Base-by-base conservation (phyloP, 2,888 invertebrate genomes). In the Torymus texanus region DNA sequence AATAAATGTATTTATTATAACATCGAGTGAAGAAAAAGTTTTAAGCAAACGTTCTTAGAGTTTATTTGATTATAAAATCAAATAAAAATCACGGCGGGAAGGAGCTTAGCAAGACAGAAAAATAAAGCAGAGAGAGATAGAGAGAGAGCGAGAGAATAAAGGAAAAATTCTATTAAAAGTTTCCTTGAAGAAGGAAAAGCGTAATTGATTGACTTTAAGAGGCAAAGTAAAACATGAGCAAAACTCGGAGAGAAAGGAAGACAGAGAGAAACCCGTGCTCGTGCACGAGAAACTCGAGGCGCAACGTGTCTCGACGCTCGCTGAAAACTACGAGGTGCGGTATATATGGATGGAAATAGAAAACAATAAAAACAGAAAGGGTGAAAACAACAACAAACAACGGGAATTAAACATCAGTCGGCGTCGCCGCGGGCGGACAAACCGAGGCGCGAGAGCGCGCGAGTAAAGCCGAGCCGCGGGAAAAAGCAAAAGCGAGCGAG, bases 341-440 rank as follows among this genome's bases (percentile, higher is more conserved):
- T 62, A 4, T 16, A 56, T 59, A 59, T 50, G 53, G 18, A 29
- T 14, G 10, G 41, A 41, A 41, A 63, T 56, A 71, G 65, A 76
- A 75, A 62, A 71, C 63, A 66, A 71, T 77, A 76, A 76, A 76
- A 67, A 18, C 67, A 29, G 67, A 63, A n/a, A 56, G 56, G 16
- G 24, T 51, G 65, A 53, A 65, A 77, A 77, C 65, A 77, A 65
- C 66, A 78, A 72, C 76, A 76, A 78, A 66, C 78, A 73, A 65
- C 58, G 63, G 53, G 77, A 78, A 78, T 78, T 75, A 72, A 77
- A 81, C 70, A 74, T 75, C 59, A 78, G 53, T 58, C 73, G 16
- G 55, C 59, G 55, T 72, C 29, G 75, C 80, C 79, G 58, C 68
- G 67, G 62, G 65, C 66, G 18, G 66, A 61, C 62, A 62, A 76